phyloP scores from a whole-genome alignment of 2,888 invertebrate genomes.

The Meandrusa payeni region DNA sequence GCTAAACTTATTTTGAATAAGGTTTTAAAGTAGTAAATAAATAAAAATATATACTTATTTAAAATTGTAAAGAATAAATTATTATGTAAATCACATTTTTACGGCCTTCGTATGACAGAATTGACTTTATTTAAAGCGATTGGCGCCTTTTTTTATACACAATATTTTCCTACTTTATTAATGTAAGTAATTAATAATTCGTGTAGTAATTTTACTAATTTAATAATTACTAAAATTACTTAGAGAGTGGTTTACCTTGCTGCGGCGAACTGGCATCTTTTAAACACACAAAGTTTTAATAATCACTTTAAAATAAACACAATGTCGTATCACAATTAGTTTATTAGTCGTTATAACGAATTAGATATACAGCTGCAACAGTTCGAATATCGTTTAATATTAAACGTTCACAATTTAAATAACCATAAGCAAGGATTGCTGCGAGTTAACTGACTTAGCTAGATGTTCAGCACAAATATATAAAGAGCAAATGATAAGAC shows the following conservation, averaged over 20 bases:
- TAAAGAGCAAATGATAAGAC: slow-evolving; percentile 75
- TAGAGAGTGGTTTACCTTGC: slow-evolving; percentile 61
- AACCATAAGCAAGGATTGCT: slow-evolving; percentile 58
- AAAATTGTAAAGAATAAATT: too few relatives aligned
- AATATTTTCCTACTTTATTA: too few relatives aligned
- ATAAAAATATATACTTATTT: too few relatives aligned
- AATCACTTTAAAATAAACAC: slow-evolving; percentile 32
- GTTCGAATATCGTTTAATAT: slow-evolving; percentile 17
- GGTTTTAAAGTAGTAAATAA: too few relatives aligned
- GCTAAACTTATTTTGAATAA: too few relatives aligned
- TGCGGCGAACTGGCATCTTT: slow-evolving; percentile 72
- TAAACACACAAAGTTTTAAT: slow-evolving; percentile 33
- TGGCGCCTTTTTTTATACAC: too few relatives aligned
- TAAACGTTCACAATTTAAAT: slow-evolving; percentile 38
- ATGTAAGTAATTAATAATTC: too few relatives aligned
- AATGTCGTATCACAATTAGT: slow-evolving; percentile 24
- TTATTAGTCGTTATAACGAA: slow-evolving; percentile 24
- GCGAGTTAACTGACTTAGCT: slow-evolving; percentile 70
- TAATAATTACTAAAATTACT: too few relatives aligned
- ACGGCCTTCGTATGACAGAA: too few relatives aligned
- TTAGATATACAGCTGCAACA: background rate
- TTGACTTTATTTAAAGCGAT: too few relatives aligned
- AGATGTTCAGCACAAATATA: slow-evolving; percentile 73
- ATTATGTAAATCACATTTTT: too few relatives aligned
- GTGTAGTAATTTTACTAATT: too few relatives aligned